Conservation (phyloP, 1,140 invertebrate species). For the Zaprionus ghesquierei region DNA sequence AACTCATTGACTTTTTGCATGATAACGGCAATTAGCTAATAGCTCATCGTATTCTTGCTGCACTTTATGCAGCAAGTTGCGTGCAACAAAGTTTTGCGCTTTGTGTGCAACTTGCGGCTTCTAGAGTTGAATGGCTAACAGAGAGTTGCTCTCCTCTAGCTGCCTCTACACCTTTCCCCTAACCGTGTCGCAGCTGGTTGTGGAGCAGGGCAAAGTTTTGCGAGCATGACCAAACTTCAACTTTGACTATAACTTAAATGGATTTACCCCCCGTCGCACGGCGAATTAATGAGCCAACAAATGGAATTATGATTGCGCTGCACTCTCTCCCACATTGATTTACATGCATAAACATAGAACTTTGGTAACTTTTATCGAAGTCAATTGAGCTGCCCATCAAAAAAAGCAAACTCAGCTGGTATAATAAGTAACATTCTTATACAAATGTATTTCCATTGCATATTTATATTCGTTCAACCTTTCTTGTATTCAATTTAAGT, state of each 20-base stretch:
- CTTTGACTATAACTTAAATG: slow-evolving; percentile 20
- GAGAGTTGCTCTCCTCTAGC: not conserved
- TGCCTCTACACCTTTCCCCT: not conserved
- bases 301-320: slow-evolving; percentile 28
- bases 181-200: not conserved
- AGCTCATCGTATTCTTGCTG: not conserved
- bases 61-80: slow-evolving; percentile 2
- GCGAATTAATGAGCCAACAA: slow-evolving; percentile 31
- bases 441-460: not conserved
- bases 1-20: not conserved
- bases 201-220: slow-evolving; percentile 12
- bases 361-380: not conserved
- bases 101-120: slow-evolving; percentile 2
- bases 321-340: slow-evolving; percentile 2
- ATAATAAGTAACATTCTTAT: not conserved
- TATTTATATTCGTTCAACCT: not conserved
- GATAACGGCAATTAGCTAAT: slow-evolving; percentile 21
- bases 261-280: slow-evolving; percentile 10
- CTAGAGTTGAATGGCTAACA: slow-evolving; percentile 1
- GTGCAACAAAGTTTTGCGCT: slow-evolving; percentile 17
- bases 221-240: slow-evolving; percentile 7
- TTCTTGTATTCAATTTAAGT: slow-evolving; percentile 5
- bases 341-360: not conserved
- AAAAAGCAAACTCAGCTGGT: slow-evolving; percentile 8
- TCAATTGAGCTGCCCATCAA: slow-evolving; percentile 9